Base-by-base conservation (phyloP, 2,888 invertebrate species). In the Chymomyza procnemis region DNA sequence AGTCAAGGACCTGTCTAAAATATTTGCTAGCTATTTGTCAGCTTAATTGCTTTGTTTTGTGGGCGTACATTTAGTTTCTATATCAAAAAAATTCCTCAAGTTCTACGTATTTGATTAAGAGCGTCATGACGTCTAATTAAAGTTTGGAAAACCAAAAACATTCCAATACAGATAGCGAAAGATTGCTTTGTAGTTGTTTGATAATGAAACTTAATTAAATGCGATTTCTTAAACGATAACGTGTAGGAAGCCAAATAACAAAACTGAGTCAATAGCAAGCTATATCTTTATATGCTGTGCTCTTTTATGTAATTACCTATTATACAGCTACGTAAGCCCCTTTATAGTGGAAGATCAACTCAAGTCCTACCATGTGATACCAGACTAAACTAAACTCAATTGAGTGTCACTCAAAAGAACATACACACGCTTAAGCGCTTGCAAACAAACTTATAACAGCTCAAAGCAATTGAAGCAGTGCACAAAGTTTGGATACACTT, bases 61-160 rank as follows among this genome's bases (percentile, higher is more conserved):
- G 18, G 50, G 50, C 18, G 50, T 1, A 18, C 3, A 18, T 50
- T 18, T 0, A 16, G 50, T 50, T 18, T 50, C 50, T 1, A 5
- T 50, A 3, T 16, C 6, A 16, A 50, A 6, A n/a, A 50, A 18
- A 50, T 18, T 8, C 5, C 57, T 63, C 56, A 67, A 67, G 57
- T 65, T 0, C 6, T 52, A 64, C 46, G 57, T 70, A 70, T 71
- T 71, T 71, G 67, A 69, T 66, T 55, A 61, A 57, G 66, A 59
- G 65, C 75, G 62, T 63, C 82, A 73, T 75, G 71, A 67, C 65
- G 77, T 64, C 61, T 68, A 62, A 79, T 85, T 72, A 69, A 66
- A 60, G 63, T 65, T 34, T 19, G 21, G 59, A 41, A 9, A 46
- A 46, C 9, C 16, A n/a, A 58, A 16, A 26, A 34, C 34, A 34